Base-by-base conservation (phyloP, 2,113 vertebrate species). In the Melanerpes aurifrons region DNA sequence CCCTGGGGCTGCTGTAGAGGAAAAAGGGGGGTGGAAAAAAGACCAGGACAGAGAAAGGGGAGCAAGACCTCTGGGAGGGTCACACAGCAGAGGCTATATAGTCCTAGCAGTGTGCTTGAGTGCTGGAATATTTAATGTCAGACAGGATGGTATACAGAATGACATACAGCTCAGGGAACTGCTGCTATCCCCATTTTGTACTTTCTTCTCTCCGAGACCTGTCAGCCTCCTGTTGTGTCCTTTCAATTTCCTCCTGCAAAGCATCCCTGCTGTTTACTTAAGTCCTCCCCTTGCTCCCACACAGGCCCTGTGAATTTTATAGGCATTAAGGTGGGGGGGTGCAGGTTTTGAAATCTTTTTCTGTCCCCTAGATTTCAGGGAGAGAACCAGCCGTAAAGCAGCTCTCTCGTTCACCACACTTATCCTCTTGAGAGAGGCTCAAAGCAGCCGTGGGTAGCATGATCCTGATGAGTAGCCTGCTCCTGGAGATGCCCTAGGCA, bases 21-120 rank as follows among this genome's bases (percentile, higher is more conserved):
- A 37, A 67, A 69, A 3, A 1, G 3, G 24, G 13, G 8, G 31
- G 5, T 2, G 0, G 2, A 26, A 31, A 59, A 29, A 32, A 40
- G 40, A 32, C 32, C 25, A 63, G 21, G 31, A 6, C 19, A 18
- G 25, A 76, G 78, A 12, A 15, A 72, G n/a, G 26, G 29, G 40
- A 80, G 20, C 40, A 68, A 69, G 26, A 87, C 5, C 37, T 71
- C 53, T 70, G 16, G 59, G 63, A 21, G 24, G 12, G 45, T 16
- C 32, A 12, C 40, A 31, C 29, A 64, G 48, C 37, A 32, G 40
- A 56, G 37, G 28, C 77, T 91, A 59, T 61, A 37, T 15, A 63
- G 31, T 47, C 15, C 22, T 12, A n/a, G 21, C 64, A 76, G 3
- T n/a, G 56, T 82, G 72, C 66, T 71, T 64, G 58, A 26, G 13